Percentiles rank a stretch among this genome's conserved stretches.
Conservation (phyloP, 2,888 invertebrate genomes). For the Steinernema carpocapsae region DNA sequence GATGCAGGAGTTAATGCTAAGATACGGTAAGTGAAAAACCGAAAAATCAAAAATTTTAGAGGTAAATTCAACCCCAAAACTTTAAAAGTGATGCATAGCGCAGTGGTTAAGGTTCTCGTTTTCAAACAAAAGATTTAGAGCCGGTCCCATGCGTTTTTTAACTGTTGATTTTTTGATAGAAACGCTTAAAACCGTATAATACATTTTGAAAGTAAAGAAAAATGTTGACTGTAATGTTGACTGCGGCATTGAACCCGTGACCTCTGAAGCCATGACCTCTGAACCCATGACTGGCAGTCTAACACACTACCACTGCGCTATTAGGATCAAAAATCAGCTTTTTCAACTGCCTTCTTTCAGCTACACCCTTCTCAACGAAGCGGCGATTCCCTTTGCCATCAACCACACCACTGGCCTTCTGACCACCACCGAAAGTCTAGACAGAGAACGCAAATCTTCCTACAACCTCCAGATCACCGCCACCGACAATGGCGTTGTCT, state of each 20-base stretch:
- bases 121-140: no score
- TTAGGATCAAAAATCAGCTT: not conserved
- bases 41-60: not conserved
- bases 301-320: no score
- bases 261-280: no score
- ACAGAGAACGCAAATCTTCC: conserved; percentile 86
- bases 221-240: no score
- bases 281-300: no score
- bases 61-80: not conserved
- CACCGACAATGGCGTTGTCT: conserved; percentile 83
- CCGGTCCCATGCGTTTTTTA: no score
- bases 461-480: conserved; percentile 88
- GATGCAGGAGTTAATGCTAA: conserved; percentile 87
- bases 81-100: conserved; percentile 33
- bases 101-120: no score
- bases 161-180: no score
- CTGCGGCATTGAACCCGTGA: no score
- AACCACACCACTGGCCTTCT: conserved; percentile 79
- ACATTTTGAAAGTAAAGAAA: no score
- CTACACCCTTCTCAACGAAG: conserved; percentile 27
- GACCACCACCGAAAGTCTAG: conserved; percentile 83
- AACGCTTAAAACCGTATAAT: no score
- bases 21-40: conserved; percentile 58
- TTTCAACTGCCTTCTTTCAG: not conserved
- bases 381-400: conserved; percentile 35